Evolutionary conservation across 2,113 vertebrate genomes (phyloP), one percentile per base, ranked within the genome.

Genomic region (Sander lucioperca): DNA sequence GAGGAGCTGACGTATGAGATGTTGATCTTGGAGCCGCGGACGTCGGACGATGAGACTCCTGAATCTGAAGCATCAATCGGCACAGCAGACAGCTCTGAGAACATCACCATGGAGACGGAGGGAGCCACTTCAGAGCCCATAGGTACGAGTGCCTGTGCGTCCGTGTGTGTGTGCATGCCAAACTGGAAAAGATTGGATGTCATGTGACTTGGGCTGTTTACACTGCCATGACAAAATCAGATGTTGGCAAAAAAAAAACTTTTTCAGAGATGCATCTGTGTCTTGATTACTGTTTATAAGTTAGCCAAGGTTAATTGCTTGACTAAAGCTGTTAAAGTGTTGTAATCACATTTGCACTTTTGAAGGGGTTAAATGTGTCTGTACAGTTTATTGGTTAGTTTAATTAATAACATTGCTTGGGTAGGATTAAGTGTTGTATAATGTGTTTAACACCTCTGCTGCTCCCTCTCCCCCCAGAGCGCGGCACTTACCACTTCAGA

Each of bases 1-100:
- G 98, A 99, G 91, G 97, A 99, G 85, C 88, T 99, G 84, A 98
- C 97, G 0, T 99, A 96, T 1, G 97, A 99, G 93, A 98, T 99
- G 97, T 85, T 99, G 84, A 94, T 96, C 0, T 86, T 99, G 93
- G 98, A 99, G 91, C 97, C 97, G 0, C 96, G 97, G 0, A 95
- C 96, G 18, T 97, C 97, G 0, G 98, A 99, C 0, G 98, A 99
- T 0, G 98, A 99, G 83, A 97, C 97, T 1, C 96, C 98, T 0
- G 98, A 99, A 83, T 99, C 97, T 0, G 97, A 99, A 87, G 97
- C 97, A 4, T 99, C 98, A 62, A 96, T 99, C 0, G 97, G 97
- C 51, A 99, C 97, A 0, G 97, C 97, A 0, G 97, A 99, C 91
- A 99, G 97, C 95, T 97, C 96, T 0, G 98, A 99, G 87, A 99